These are phyloP conservation scores for Lethenteron reissneri DNA, from an alignment of 2,113 vertebrate genomes.

Conservation along the genomic window DNA sequence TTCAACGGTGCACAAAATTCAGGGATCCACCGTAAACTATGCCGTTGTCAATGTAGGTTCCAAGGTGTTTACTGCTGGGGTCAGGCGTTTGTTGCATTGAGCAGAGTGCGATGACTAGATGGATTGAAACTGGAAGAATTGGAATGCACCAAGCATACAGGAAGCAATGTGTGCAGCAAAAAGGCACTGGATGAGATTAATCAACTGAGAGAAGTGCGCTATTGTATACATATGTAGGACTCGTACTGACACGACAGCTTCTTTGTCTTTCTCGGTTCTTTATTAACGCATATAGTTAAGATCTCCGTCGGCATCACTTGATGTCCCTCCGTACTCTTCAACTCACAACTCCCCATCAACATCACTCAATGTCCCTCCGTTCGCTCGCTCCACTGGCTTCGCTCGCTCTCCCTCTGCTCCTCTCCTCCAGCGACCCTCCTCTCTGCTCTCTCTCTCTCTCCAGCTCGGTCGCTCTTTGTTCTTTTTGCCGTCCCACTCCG, in stretches of 20 bases:
- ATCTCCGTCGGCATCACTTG: too few relatives aligned
- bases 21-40: not conserved
- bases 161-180: not conserved
- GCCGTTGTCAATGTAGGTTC: slow-evolving; percentile 1
- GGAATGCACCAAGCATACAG: slow-evolving; percentile 3
- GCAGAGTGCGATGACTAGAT: not conserved
- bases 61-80: not conserved
- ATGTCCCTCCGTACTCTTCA: too few relatives aligned
- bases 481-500: too few relatives aligned
- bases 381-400: too few relatives aligned
- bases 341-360: too few relatives aligned
- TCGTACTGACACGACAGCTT: not conserved
- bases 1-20: not conserved
- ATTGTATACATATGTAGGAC: not conserved
- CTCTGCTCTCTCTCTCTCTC: too few relatives aligned
- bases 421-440: too few relatives aligned
- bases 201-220: not conserved
- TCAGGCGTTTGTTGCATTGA: not conserved
- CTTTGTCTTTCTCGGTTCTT: not conserved
- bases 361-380: too few relatives aligned
- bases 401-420: too few relatives aligned
- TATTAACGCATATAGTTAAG: too few relatives aligned
- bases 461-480: too few relatives aligned
- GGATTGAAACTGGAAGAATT: not conserved
- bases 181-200: not conserved